phyloP scores from a whole-genome alignment of 2,888 invertebrate species.

The Antheraea yamamai region DNA sequence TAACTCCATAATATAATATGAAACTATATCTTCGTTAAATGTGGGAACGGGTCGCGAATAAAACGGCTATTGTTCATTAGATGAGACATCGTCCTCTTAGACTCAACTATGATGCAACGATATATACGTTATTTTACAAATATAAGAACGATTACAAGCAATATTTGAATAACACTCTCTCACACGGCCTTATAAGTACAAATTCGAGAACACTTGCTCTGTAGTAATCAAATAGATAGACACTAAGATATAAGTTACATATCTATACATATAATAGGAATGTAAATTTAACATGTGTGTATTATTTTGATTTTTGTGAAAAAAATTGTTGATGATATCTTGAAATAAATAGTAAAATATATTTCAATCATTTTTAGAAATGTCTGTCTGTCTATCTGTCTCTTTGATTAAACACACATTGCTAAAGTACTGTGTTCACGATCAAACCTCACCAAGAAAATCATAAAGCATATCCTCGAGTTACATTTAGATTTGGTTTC shows the following conservation, averaged over 20 bases:
- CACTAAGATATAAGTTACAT: neutral
- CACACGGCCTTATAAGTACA: neutral
- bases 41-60: neutral
- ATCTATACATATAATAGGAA: neutral
- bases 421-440: no score
- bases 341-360: no score
- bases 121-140: neutral
- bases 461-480: no score
- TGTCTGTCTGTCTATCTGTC: no score
- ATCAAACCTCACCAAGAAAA: no score
- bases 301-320: no score
- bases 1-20: constrained; percentile 7
- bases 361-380: no score
- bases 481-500: no score
- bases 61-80: neutral
- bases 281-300: no score
- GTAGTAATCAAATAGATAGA: neutral
- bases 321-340: no score
- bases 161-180: neutral
- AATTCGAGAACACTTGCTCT: neutral
- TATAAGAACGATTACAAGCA: neutral
- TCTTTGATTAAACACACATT: no score
- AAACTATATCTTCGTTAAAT: constrained; percentile 4
- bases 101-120: neutral
- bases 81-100: neutral